These are phyloP conservation scores for Nerophis ophidion DNA, from an alignment of 2,113 vertebrate species.

Conservation along the genomic window DNA sequence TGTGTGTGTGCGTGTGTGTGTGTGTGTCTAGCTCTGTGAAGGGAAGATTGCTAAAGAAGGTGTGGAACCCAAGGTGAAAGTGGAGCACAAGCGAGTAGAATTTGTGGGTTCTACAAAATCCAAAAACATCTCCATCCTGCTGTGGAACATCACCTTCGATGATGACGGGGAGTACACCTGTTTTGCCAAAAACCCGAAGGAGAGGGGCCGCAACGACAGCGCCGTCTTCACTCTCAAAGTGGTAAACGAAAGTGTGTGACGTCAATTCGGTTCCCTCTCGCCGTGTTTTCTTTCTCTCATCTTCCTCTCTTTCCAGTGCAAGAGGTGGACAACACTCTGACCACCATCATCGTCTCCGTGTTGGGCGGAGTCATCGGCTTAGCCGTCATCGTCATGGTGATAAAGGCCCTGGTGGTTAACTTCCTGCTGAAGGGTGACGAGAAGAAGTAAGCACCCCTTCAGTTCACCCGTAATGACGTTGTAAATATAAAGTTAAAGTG, in stretches of 20 bases:
- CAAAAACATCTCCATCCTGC: constrained; percentile 84
- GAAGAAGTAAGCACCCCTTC: constrained; percentile 90
- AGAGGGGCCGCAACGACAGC: constrained; percentile 77
- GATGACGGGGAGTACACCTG: constrained; percentile 87
- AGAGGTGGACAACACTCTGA: constrained; percentile 86
- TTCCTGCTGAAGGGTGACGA: constrained; percentile 81
- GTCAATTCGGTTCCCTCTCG: neutral
- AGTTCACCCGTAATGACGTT: no score
- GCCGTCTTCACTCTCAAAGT: constrained; percentile 78
- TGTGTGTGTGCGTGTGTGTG: constrained; percentile 21
- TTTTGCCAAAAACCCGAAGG: constrained; percentile 83
- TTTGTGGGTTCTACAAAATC: constrained; percentile 77
- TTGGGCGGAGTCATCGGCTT: constrained; percentile 86
- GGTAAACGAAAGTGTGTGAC: constrained; percentile 82
- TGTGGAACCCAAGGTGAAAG: constrained; percentile 51
- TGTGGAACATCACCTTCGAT: constrained; percentile 82
- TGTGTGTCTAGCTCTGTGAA: constrained; percentile 66
- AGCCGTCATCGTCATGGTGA: constrained; percentile 79
- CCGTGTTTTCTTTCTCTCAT: constrained; percentile 1
- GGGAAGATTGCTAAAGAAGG: constrained; percentile 68
- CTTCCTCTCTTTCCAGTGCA: constrained; percentile 71
- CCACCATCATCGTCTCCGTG: constrained; percentile 78
- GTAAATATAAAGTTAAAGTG: no score
- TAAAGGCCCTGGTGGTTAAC: constrained; percentile 83
- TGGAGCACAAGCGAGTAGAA: constrained; percentile 68